Percentiles rank a stretch among this genome's conserved stretches.
These are phyloP conservation scores for Trichonephila inaurata DNA, from an alignment of 1,140 invertebrate species.

Conservation along the genomic window DNA sequence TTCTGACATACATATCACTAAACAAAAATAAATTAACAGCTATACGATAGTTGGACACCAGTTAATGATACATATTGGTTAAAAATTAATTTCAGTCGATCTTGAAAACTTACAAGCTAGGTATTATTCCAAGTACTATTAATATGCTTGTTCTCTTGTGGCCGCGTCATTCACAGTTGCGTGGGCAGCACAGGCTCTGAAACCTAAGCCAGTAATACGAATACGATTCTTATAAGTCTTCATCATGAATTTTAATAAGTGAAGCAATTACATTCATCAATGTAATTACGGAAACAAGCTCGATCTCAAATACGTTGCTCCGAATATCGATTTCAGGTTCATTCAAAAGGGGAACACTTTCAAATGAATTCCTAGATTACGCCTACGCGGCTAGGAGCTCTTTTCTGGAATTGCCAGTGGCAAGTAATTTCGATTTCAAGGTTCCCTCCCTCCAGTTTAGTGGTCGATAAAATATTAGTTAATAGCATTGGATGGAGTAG, in stretches of 20 bases:
- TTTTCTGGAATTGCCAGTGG: neutral
- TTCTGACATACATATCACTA: too few species aligned
- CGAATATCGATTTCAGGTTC: neutral
- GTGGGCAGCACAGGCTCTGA: neutral
- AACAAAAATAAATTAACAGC: too few species aligned
- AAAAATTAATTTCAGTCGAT: too few species aligned
- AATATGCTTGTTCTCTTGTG: too few species aligned
- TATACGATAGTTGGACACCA: too few species aligned
- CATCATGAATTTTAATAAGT: slow-evolving; percentile 16
- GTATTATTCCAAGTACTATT: too few species aligned
- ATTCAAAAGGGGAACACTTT: neutral
- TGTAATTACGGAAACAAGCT: slow-evolving; percentile 20
- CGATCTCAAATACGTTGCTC: neutral
- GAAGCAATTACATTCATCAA: neutral
- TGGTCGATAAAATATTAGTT: neutral
- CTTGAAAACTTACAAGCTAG: too few species aligned
- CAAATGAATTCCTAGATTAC: slow-evolving; percentile 34
- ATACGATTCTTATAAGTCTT: neutral
- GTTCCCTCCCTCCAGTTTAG: neutral
- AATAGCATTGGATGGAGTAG: neutral
- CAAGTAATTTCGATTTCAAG: slow-evolving; percentile 18
- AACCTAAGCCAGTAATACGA: neutral
- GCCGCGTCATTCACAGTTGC: neutral
- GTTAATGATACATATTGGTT: too few species aligned
- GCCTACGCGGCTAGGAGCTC: too few species aligned